Percentiles rank a stretch among this genome's conserved stretches.
phyloP scores from a whole-genome alignment of 2,888 invertebrate genomes.

The Lepidonotus clava region DNA sequence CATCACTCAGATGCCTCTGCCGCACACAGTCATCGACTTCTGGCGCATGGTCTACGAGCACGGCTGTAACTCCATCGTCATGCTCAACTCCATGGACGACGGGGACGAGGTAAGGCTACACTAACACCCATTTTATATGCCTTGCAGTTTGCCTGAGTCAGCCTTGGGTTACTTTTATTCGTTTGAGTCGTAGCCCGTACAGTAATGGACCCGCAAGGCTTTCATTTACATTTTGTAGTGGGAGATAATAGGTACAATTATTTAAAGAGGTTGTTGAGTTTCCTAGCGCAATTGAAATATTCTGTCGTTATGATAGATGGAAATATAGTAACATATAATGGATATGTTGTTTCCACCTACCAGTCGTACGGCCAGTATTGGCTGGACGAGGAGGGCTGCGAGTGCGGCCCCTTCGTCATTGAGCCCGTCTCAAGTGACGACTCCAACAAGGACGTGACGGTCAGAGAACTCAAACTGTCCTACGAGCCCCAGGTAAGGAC shows the following conservation, averaged over 20 bases:
- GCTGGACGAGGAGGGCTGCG: conserved; percentile 66
- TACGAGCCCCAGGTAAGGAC: conserved; percentile 61
- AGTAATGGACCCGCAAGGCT: no score
- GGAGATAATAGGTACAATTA: no score
- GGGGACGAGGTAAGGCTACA: conserved; percentile 56
- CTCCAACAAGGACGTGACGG: conserved; percentile 61
- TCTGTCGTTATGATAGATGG: no score
- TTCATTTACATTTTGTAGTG: no score
- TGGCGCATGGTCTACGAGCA: conserved; percentile 80
- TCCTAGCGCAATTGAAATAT: no score
- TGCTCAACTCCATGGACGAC: conserved; percentile 78
- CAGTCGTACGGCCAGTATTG: conserved; percentile 67
- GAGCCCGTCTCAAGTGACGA: conserved; percentile 61
- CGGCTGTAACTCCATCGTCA: conserved; percentile 76
- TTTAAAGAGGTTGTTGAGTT: no score
- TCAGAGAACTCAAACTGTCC: conserved; percentile 63
- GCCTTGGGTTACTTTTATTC: no score
- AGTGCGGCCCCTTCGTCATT: conserved; percentile 66
- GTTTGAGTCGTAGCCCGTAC: no score
- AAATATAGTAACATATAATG: no score
- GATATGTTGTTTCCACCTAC: no score
- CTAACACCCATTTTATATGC: no score
- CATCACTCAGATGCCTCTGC: conserved; percentile 80
- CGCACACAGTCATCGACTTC: conserved; percentile 80
- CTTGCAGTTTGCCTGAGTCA: no score